phyloP scores from a whole-genome alignment of 2,888 invertebrate genomes.

The Caenorhabditis uteleia region DNA sequence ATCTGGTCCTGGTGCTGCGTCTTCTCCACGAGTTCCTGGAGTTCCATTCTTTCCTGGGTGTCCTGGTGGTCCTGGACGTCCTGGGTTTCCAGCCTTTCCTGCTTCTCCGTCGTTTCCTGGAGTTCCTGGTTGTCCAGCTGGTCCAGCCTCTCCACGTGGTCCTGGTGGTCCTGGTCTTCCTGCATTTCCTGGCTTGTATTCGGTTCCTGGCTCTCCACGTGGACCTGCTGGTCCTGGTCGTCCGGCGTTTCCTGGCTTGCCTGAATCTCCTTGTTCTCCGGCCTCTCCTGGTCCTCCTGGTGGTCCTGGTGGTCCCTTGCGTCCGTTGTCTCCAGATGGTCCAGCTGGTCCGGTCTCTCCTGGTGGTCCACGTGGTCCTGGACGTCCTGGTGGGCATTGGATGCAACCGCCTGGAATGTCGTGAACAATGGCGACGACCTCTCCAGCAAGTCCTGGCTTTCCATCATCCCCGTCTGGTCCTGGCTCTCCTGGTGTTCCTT shows the following conservation, averaged over 20 bases:
- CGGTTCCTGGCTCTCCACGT: constrained; percentile 40
- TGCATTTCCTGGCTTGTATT: constrained; percentile 46
- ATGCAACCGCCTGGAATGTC: constrained; percentile 52
- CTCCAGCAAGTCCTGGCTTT: constrained; percentile 45
- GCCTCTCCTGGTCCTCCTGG: constrained; percentile 34
- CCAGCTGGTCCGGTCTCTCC: constrained; percentile 45
- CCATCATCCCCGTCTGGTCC: constrained; percentile 49
- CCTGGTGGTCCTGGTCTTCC: constrained; percentile 53
- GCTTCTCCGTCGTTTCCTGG: constrained; percentile 49
- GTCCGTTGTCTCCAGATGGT: constrained; percentile 39
- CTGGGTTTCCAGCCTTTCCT: constrained; percentile 48
- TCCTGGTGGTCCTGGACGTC: constrained; percentile 51
- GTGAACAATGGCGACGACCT: constrained; percentile 40
- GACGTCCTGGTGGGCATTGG: constrained; percentile 43
- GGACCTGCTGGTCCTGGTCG: constrained; percentile 45
- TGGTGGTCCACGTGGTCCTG: constrained; percentile 46
- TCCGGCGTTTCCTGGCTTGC: constrained; percentile 42
- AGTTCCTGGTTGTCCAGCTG: constrained; percentile 45
- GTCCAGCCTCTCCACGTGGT: constrained; percentile 54
- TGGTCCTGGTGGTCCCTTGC: constrained; percentile 43
- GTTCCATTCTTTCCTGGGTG: constrained; percentile 51
- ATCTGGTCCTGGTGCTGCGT: constrained; percentile 52
- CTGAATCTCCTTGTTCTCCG: constrained; percentile 39
- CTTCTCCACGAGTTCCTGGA: constrained; percentile 44
- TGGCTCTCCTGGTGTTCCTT: constrained; percentile 41